Percentiles rank a stretch among this genome's conserved stretches.
Conservation (phyloP, 2,888 invertebrate genomes). For the Agonopterix subpropinquella region DNA sequence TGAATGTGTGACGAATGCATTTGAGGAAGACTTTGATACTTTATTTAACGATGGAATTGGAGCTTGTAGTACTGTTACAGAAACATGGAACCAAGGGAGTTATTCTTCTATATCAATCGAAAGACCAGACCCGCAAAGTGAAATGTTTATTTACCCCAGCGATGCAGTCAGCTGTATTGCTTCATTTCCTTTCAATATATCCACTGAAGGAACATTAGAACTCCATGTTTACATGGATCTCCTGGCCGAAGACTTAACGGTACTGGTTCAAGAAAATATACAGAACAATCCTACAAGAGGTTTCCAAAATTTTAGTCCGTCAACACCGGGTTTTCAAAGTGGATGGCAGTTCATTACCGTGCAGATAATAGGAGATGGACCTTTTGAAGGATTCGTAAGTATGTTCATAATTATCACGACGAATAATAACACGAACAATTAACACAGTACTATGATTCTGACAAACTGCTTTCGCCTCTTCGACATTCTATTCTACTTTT, state of each 20-base stretch:
- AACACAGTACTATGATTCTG: too few species aligned
- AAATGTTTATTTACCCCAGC: constrained; percentile 24
- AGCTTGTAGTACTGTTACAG: constrained; percentile 16
- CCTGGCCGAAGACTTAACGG: constrained; percentile 23
- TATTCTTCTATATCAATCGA: constrained; percentile 22
- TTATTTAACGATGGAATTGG: constrained; percentile 23
- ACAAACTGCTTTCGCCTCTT: too few species aligned
- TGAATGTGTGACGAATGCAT: constrained; percentile 2
- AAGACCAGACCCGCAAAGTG: constrained; percentile 22
- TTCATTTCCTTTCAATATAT: constrained; percentile 26
- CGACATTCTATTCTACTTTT: too few species aligned
- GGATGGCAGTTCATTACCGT: constrained; percentile 23
- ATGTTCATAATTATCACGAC: too few species aligned
- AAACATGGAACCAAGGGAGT: constrained; percentile 24
- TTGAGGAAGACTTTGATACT: constrained; percentile 2
- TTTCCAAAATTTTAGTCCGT: constrained; percentile 1
- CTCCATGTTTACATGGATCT: constrained; percentile 32
- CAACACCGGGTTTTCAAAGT: constrained; percentile 7
- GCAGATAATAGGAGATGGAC: not conserved
- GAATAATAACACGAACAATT: too few species aligned
- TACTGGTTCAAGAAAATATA: constrained; percentile 23
- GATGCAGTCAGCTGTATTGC: constrained; percentile 19
- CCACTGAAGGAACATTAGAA: constrained; percentile 31
- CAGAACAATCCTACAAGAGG: constrained; percentile 14
- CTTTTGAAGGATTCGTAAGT: constrained; percentile 35